Evolutionary conservation across 2,113 vertebrate species (phyloP).

Genomic region (Natator depressus): DNA sequence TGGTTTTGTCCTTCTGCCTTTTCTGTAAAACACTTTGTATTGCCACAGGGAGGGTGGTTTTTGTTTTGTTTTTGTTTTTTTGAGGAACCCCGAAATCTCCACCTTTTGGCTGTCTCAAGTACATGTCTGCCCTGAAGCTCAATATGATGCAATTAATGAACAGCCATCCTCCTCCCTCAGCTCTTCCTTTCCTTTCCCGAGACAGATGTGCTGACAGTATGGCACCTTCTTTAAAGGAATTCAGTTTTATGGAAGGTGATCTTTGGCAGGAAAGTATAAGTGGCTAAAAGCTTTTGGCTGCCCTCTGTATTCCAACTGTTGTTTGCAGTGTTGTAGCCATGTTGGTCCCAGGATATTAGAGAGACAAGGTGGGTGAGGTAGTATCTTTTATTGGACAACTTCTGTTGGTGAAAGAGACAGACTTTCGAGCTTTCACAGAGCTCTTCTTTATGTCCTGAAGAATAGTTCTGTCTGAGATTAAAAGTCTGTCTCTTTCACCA

Average conservation of each 20-base stretch:
- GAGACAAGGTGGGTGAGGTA: not conserved
- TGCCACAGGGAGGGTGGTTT: not conserved
- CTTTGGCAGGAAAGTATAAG: not conserved
- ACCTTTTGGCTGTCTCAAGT: slow-evolving; percentile 75
- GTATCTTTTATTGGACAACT: not conserved
- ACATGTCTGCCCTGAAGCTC: slow-evolving; percentile 70
- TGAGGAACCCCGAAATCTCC: slow-evolving; percentile 49
- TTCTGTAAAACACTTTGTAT: not conserved
- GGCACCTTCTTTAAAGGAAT: slow-evolving; percentile 67
- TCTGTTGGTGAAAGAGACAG: not conserved
- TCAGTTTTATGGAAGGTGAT: slow-evolving; percentile 67
- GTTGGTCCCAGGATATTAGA: not conserved
- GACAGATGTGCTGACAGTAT: slow-evolving; percentile 71
- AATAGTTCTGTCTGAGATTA: not conserved
- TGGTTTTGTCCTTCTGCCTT: not conserved
- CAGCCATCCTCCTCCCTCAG: slow-evolving; percentile 41
- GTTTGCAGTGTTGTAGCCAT: not conserved
- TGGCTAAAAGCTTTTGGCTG: slow-evolving; percentile 37
- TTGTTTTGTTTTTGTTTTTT: not conserved
- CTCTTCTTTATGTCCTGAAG: not conserved
- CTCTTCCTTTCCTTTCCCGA: slow-evolving; percentile 56
- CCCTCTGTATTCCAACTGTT: not conserved
- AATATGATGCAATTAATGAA: slow-evolving; percentile 75
- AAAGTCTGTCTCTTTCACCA: not conserved
- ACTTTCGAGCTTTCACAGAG: not conserved